Conservation (phyloP, 1,140 invertebrate species). For the Drosophila busckii region DNA sequence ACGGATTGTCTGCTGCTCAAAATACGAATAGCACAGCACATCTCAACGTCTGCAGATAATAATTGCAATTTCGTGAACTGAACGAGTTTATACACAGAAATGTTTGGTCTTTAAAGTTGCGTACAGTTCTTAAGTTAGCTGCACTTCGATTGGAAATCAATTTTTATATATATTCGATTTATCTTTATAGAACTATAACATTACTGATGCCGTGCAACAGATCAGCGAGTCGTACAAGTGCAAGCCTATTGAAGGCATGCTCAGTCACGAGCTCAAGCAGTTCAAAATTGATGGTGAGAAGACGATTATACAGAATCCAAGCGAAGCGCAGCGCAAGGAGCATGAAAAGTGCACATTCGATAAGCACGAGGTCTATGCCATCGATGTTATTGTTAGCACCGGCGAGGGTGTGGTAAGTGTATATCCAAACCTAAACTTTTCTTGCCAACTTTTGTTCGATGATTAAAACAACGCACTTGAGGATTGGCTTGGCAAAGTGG, state of each 20-base stretch:
- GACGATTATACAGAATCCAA: slow-evolving; percentile 99
- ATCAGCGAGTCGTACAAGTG: slow-evolving; percentile 95
- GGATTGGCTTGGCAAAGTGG: slow-evolving; percentile 34
- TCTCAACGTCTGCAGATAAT: slow-evolving; percentile 42
- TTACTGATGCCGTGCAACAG: slow-evolving; percentile 96
- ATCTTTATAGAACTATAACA: slow-evolving; percentile 88
- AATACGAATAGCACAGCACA: slow-evolving; percentile 29
- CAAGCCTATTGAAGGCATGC: slow-evolving; percentile 99
- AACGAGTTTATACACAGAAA: slow-evolving; percentile 51
- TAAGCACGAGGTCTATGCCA: slow-evolving; percentile 98
- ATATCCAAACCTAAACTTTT: neutral
- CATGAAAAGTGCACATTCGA: slow-evolving; percentile 98
- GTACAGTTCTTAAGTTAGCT: slow-evolving; percentile 43
- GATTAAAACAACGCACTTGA: slow-evolving; percentile 74
- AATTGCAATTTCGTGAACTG: slow-evolving; percentile 65
- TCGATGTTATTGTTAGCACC: slow-evolving; percentile 97
- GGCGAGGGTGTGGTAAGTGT: slow-evolving; percentile 89
- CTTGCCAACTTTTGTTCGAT: slow-evolving; percentile 45
- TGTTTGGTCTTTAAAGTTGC: slow-evolving; percentile 69
- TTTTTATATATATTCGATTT: neutral
- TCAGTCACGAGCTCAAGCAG: slow-evolving; percentile 98
- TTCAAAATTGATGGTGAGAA: slow-evolving; percentile 99
- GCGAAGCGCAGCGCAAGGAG: slow-evolving; percentile 97
- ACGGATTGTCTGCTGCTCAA: slow-evolving; percentile 47
- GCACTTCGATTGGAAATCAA: neutral